Conservation (phyloP, 37 sponge, comb jelly and placozoan genomes). For the Mnemiopsis leidyi region DNA sequence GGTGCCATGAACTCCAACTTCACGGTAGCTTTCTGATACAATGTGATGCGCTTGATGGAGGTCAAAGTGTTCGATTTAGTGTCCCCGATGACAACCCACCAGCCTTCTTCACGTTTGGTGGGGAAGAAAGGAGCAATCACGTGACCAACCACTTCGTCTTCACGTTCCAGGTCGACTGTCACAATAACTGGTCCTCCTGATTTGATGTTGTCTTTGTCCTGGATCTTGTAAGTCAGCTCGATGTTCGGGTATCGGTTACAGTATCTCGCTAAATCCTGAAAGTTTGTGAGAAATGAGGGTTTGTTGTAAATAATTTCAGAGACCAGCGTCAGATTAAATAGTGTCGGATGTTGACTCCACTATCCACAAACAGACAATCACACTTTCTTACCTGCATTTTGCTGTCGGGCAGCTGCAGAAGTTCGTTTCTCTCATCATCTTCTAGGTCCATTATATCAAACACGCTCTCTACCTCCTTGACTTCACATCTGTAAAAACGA, state of each 20-base stretch:
- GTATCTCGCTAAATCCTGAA: constrained; percentile 87
- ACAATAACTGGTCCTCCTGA: constrained; percentile 71
- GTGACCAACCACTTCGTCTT: constrained; percentile 84
- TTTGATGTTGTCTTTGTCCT: constrained; percentile 75
- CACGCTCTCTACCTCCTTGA: constrained; percentile 82
- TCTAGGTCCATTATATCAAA: constrained; percentile 99
- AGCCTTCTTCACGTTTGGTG: constrained; percentile 96
- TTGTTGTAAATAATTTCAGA: too few relatives aligned
- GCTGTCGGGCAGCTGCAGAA: constrained; percentile 78
- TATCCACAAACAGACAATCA: too few relatives aligned
- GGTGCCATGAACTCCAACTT: constrained; percentile 96
- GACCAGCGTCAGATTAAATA: too few relatives aligned
- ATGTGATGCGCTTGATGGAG: constrained; percentile 90
- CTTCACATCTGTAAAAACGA: background rate
- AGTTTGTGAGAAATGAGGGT: too few relatives aligned
- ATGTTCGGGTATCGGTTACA: constrained; percentile 99
- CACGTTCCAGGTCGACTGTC: constrained; percentile 83
- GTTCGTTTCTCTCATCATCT: constrained; percentile 78
- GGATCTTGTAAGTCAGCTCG: constrained; percentile 80
- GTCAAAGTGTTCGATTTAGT: constrained; percentile 85
- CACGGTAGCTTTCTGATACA: constrained; percentile 84
- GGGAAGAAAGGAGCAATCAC: constrained; percentile 99
- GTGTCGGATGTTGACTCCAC: too few relatives aligned
- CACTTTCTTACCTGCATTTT: constrained; percentile 83
- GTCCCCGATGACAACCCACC: constrained; percentile 99